Evolutionary conservation across 2,113 vertebrate species (phyloP).

Genomic region (Sceloporus undulatus): DNA sequence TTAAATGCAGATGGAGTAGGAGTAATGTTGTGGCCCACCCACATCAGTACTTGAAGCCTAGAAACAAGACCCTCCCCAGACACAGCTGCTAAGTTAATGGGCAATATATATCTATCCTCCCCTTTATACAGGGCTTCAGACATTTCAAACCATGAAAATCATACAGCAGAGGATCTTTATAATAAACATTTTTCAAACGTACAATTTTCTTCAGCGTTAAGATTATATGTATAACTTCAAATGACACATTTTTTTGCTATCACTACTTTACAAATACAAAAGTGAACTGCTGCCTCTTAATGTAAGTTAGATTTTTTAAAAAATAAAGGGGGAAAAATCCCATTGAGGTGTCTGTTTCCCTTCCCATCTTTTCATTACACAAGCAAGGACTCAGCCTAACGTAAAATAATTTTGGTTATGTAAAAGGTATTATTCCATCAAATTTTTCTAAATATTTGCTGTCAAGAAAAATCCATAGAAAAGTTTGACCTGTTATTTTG

Average conservation of each 20-base stretch:
- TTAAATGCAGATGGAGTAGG: constrained; percentile 9
- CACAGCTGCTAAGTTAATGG: background rate
- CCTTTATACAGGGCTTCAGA: background rate
- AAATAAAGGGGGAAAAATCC: background rate
- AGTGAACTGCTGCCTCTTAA: background rate
- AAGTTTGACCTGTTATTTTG: background rate
- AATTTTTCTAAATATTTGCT: background rate
- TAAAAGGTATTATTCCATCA: background rate
- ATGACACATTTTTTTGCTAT: background rate
- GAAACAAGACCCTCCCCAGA: background rate
- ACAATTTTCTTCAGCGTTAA: background rate
- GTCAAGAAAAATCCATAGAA: background rate
- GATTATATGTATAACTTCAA: background rate
- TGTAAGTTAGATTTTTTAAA: background rate
- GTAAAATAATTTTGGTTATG: background rate
- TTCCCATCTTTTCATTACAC: background rate
- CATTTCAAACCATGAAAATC: background rate
- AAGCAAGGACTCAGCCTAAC: background rate
- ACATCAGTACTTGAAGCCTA: background rate
- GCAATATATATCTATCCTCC: background rate
- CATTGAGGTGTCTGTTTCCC: background rate
- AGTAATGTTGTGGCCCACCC: background rate
- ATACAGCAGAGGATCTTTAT: background rate
- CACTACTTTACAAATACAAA: background rate
- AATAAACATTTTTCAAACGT: background rate